A percentile compares a stretch with the other conserved stretches of the same genome.
Evolutionary conservation across 2,797 vertebrate species (phyloP).

Genomic region (Hemitrygon akajei): DNA sequence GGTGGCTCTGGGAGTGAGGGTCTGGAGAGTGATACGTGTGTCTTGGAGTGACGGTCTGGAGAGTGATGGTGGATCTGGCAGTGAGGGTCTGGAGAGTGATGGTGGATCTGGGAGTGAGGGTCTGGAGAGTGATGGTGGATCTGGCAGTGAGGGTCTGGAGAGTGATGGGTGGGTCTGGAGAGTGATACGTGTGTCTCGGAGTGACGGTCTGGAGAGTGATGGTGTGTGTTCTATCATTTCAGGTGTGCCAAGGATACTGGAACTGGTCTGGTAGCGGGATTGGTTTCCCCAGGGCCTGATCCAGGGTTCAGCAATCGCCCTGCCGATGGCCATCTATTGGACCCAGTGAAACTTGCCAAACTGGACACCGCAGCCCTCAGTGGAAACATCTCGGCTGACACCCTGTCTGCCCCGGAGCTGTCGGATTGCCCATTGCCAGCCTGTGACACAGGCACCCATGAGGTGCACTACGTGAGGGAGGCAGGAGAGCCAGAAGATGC

Average conservation of each 20-base stretch:
- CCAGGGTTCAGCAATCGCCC: constrained; percentile 50
- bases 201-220: too few species aligned
- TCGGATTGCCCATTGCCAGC: constrained; percentile 53
- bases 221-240: too few species aligned
- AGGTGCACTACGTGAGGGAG: constrained; percentile 82
- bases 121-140: too few species aligned
- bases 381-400: constrained; percentile 66
- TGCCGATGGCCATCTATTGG: constrained; percentile 73
- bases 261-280: constrained; percentile 36
- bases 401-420: constrained; percentile 53
- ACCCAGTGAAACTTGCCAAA: constrained; percentile 85
- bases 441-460: constrained; percentile 52
- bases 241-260: constrained; percentile 15
- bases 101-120: too few species aligned
- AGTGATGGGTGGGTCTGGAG: too few species aligned
- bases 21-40: too few species aligned
- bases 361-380: constrained; percentile 82
- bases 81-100: too few species aligned
- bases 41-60: too few species aligned
- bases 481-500: constrained; percentile 57
- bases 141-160: too few species aligned
- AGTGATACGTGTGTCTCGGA: too few species aligned
- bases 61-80: too few species aligned
- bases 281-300: constrained; percentile 45
- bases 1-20: too few species aligned